phyloP scores from a whole-genome alignment of 2,113 vertebrate species.

The Lepus timidus region DNA sequence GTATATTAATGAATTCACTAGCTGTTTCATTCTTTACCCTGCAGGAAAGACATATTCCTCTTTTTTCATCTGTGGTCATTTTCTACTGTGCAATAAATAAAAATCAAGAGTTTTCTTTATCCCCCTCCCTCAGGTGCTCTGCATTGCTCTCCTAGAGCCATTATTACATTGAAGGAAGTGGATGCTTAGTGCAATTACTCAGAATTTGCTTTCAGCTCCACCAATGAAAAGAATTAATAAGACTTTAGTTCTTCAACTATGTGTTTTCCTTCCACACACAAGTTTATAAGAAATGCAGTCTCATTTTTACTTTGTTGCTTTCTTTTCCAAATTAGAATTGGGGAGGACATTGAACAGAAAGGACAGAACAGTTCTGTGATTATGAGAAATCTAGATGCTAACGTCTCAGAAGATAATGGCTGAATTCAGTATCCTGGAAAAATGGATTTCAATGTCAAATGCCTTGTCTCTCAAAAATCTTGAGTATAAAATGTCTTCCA shows the following conservation, averaged over 20 bases:
- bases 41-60: slow-evolving; percentile 67
- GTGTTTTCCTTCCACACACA: slow-evolving; percentile 42
- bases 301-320: slow-evolving; percentile 38
- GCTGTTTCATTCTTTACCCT: slow-evolving; percentile 70
- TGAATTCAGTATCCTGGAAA: background rate
- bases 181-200: slow-evolving; percentile 51
- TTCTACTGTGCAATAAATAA: slow-evolving; percentile 81
- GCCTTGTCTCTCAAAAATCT: background rate
- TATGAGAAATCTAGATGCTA: background rate
- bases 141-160: slow-evolving; percentile 74
- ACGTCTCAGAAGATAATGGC: background rate
- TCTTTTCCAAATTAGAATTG: too few species aligned
- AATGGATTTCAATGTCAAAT: background rate
- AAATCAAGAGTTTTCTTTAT: slow-evolving; percentile 67
- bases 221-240: slow-evolving; percentile 67
- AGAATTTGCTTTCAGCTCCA: slow-evolving; percentile 74
- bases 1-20: slow-evolving; percentile 69
- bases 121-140: slow-evolving; percentile 75
- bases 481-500: background rate
- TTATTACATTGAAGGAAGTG: slow-evolving; percentile 70
- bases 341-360: background rate
- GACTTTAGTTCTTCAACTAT: slow-evolving; percentile 75
- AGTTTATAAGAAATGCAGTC: slow-evolving; percentile 24
- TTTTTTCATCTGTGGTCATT: slow-evolving; percentile 79
- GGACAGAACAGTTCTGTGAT: background rate